These are phyloP conservation scores for Arctocebus calabarensis DNA, from an alignment of 2,797 vertebrate genomes.

Conservation along the genomic window DNA sequence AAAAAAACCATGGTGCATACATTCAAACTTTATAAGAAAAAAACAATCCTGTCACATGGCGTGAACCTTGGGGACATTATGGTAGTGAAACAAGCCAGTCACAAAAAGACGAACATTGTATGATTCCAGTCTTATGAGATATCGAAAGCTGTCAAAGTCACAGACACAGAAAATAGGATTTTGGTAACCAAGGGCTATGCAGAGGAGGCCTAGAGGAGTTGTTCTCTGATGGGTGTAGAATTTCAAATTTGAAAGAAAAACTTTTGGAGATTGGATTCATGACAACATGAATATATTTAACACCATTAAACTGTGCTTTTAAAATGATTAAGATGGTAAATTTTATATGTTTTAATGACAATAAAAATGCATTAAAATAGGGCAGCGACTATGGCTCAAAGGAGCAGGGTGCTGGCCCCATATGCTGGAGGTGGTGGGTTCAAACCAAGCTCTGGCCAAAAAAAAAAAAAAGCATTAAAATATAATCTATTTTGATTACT, in stretches of 20 bases:
- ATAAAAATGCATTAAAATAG: conserved; percentile 11
- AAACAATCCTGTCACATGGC: background rate
- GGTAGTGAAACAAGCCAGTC: background rate
- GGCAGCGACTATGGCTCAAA: too few relatives aligned
- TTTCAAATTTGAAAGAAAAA: conserved; percentile 7
- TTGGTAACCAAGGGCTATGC: background rate
- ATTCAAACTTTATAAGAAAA: background rate
- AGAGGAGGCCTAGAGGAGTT: background rate
- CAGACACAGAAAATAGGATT: background rate
- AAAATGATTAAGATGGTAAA: background rate
- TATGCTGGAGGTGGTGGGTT: too few relatives aligned
- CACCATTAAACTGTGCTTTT: background rate
- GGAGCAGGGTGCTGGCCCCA: too few relatives aligned
- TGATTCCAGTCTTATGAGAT: background rate
- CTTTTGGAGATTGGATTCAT: background rate
- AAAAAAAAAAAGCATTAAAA: background rate
- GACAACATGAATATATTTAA: background rate
- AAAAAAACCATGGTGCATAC: background rate
- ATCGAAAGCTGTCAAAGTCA: background rate
- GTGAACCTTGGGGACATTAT: background rate
- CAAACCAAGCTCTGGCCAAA: too few relatives aligned
- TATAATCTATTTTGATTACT: background rate
- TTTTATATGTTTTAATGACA: background rate
- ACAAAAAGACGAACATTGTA: background rate
- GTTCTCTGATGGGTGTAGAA: background rate